Evolutionary conservation across 2,797 vertebrate species (phyloP), one percentile per base, ranked within the genome.

Genomic region (Protonibea diacanthus): DNA sequence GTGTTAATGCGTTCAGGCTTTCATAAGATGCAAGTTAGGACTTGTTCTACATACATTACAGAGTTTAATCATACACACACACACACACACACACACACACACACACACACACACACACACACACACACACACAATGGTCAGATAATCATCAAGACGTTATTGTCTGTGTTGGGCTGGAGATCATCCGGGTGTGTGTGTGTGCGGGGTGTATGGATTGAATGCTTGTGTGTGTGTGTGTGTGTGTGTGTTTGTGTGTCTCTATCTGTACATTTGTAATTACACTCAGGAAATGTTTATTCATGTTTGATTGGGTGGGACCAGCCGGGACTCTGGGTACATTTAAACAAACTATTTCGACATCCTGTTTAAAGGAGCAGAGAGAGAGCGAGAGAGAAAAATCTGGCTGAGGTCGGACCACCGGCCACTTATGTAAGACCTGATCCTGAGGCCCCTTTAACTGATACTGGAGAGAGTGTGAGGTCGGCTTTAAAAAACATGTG

Each of bases 211-310:
- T 48, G 17, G 17, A 15, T 5, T 25, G 45, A 51, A n/a, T 52
- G 62, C 33, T 27, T 59, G 66, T 23, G 81, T 85, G 65, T 42
- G 60, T 61, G 64, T 57, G 51, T 58, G 53, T 74, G 61, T 66
- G 25, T 72, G 78, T 71, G 84, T 80, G 78, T 85, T 72, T 76
- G 78, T 51, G 83, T 86, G 84, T 77, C 82, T 76, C 76, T 95
- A 92, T 95, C 94, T 95, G 94, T 94, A 92, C 92, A 93, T 92
- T 95, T 95, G 94, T 94, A 95, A 96, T 96, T 95, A 95, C 92
- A 93, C 92, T 93, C 95, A 96, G 97, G 96, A 97, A 97, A 96
- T 96, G 96, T 97, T 97, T 96, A 94, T 96, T 95, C 94, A 93
- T 88, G 92, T 96, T 95, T 92, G 91, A 94, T 94, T 95, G 95